phyloP scores from a whole-genome alignment of 2,888 invertebrate species.

The Morinoia aosen region DNA sequence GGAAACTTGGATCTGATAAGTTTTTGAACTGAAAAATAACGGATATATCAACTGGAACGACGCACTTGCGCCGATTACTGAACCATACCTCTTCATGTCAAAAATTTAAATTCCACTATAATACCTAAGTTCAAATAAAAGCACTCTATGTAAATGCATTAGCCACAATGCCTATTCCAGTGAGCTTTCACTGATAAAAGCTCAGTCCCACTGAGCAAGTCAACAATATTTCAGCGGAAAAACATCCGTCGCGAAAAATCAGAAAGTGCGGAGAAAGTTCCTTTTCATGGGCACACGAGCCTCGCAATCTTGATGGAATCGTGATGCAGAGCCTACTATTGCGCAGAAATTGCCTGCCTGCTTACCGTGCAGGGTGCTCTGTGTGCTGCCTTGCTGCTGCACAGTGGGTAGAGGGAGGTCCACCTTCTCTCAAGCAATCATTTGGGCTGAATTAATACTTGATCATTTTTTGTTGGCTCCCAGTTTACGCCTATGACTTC shows the following conservation, averaged over 20 bases:
- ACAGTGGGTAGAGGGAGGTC: neutral
- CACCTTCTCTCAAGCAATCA: too few species aligned
- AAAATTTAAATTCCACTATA: neutral
- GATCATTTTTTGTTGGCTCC: too few species aligned
- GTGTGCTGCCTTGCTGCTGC: neutral
- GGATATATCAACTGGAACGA: neutral
- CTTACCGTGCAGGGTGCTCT: neutral
- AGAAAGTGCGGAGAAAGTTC: constrained; percentile 29
- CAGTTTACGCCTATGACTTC: too few species aligned
- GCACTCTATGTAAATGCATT: neutral
- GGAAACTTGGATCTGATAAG: neutral
- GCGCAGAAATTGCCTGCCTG: neutral
- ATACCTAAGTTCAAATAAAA: neutral
- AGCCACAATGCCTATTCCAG: neutral
- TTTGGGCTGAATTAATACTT: too few species aligned
- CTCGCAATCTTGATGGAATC: neutral
- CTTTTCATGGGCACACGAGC: constrained; percentile 7
- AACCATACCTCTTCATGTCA: neutral
- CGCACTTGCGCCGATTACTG: neutral
- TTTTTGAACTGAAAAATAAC: neutral
- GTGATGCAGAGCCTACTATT: neutral
- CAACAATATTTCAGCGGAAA: neutral
- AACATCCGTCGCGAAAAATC: neutral
- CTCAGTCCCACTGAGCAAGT: neutral
- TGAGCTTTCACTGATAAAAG: neutral